phyloP scores from a whole-genome alignment of 2,113 vertebrate species.

The Phodopus roborovskii region DNA sequence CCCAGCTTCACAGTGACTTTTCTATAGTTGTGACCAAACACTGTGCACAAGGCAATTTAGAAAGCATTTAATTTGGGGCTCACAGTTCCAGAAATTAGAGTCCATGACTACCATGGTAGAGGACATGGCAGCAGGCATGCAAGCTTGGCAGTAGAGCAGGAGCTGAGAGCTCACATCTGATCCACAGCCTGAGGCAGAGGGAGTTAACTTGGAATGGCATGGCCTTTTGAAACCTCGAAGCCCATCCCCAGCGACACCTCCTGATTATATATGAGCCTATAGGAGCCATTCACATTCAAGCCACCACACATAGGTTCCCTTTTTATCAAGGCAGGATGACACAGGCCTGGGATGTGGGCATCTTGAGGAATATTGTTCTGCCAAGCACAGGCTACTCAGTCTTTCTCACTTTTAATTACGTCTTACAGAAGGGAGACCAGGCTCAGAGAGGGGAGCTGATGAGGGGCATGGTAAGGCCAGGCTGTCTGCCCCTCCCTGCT shows the following conservation, averaged over 20 bases:
- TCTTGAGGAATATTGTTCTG: background rate
- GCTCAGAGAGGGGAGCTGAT: background rate
- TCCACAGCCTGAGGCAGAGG: background rate
- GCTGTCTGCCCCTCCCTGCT: background rate
- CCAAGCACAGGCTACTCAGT: background rate
- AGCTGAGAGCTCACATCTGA: background rate
- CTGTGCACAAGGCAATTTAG: background rate
- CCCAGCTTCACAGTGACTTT: background rate
- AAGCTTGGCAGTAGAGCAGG: background rate
- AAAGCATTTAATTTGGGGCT: background rate
- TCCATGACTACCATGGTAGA: background rate
- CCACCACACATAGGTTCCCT: background rate
- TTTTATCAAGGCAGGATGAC: background rate
- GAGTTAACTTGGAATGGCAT: background rate
- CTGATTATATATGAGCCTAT: background rate
- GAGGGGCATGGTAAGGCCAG: background rate
- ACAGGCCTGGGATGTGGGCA: rapidly evolving
- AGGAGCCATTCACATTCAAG: background rate
- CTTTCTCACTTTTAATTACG: background rate
- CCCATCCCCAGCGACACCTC: background rate
- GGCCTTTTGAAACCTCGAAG: background rate
- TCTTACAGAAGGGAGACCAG: background rate
- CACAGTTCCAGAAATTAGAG: background rate
- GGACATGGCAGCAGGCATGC: background rate
- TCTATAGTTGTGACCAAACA: background rate